A percentile compares a stretch with the other conserved stretches of the same genome.
Evolutionary conservation across 2,113 vertebrate species (phyloP).

Genomic region (human (Homo sapiens)): DNA sequence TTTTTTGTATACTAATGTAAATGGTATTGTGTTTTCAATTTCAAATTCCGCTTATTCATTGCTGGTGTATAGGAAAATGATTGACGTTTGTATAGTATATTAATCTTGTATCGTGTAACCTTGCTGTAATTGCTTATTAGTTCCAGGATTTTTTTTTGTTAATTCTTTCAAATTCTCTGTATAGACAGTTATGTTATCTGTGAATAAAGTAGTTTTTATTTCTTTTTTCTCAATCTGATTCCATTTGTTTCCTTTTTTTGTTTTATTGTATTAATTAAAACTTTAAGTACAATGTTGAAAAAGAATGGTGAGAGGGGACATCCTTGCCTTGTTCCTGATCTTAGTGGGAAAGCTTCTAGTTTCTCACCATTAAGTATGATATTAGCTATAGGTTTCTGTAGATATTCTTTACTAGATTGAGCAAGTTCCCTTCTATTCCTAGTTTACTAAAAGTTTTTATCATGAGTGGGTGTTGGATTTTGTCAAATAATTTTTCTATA

Average conservation of each 20-base stretch:
- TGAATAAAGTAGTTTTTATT: background rate
- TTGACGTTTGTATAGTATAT: background rate
- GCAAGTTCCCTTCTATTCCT: background rate
- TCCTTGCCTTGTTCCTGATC: background rate
- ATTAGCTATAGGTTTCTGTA: background rate
- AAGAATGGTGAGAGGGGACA: background rate
- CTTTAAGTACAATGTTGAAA: background rate
- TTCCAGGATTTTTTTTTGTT: background rate
- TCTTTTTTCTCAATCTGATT: background rate
- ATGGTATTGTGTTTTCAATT: background rate
- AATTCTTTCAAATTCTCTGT: background rate
- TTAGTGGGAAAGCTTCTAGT: background rate
- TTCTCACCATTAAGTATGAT: background rate
- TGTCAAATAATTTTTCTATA: background rate
- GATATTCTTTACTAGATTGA: background rate
- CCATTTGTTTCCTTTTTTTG: background rate
- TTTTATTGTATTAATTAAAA: background rate
- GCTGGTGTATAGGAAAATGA: background rate
- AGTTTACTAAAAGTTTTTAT: background rate
- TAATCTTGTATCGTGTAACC: background rate
- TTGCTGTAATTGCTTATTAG: background rate
- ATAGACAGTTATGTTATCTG: background rate
- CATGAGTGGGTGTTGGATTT: background rate
- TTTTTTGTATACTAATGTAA: background rate
- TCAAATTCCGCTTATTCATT: background rate